These are phyloP conservation scores for Chaenocephalus aceratus DNA, from an alignment of 2,113 vertebrate species.

Conservation along the genomic window DNA sequence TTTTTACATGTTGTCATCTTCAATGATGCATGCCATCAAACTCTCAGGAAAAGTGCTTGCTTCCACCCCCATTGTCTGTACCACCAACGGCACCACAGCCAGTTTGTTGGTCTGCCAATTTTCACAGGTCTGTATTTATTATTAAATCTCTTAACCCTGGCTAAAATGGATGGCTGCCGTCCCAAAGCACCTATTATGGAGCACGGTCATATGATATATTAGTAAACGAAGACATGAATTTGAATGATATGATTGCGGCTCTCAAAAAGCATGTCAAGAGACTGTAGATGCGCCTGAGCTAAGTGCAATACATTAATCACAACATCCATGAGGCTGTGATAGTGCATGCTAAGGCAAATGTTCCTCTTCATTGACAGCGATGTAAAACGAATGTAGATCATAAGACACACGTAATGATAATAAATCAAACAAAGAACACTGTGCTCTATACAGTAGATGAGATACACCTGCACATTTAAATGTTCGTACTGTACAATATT, in stretches of 20 bases:
- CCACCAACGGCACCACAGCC: slow-evolving; percentile 24
- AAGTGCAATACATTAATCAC: slow-evolving; percentile 74
- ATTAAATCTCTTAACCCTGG: slow-evolving; percentile 68
- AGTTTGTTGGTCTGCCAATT: slow-evolving; percentile 57
- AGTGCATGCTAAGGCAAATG: slow-evolving; percentile 66
- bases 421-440: slow-evolving; percentile 57
- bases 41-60: slow-evolving; percentile 64
- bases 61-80: slow-evolving; percentile 44
- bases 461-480: background rate
- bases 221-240: slow-evolving; percentile 63
- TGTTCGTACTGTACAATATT: background rate
- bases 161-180: slow-evolving; percentile 48
- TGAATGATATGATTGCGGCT: slow-evolving; percentile 60
- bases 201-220: slow-evolving; percentile 58
- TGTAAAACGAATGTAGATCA: slow-evolving; percentile 58
- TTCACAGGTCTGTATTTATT: slow-evolving; percentile 65
- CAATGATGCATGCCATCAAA: slow-evolving; percentile 84
- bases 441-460: background rate
- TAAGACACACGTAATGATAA: slow-evolving; percentile 41
- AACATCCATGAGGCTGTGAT: slow-evolving; percentile 49
- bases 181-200: slow-evolving; percentile 51
- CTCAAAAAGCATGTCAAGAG: slow-evolving; percentile 56
- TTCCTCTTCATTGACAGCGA: slow-evolving; percentile 67
- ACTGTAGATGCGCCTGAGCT: slow-evolving; percentile 53
- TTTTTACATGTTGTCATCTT: slow-evolving; percentile 86